Base-by-base conservation (phyloP, 2,113 vertebrate species). In the Chloropsis hardwickii region DNA sequence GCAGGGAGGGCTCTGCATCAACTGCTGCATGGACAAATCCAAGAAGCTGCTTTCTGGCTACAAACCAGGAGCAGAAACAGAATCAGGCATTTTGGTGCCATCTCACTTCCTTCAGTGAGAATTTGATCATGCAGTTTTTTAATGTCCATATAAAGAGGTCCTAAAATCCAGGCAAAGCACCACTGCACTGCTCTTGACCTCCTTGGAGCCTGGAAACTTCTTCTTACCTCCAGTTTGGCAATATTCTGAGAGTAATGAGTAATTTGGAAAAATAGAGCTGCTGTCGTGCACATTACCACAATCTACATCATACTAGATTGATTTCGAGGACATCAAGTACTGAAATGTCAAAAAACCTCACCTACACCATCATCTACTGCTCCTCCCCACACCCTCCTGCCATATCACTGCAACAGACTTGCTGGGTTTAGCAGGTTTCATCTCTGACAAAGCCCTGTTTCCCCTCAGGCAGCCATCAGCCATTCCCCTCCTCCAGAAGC, bases 1-100 rank as follows among this genome's bases (percentile, higher is more conserved):
- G 25, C 69, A 62, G 4, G 0, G 2, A 67, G 51, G 11, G 51
- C 56, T 54, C 18, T 16, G 27, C 77, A 48, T 5, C 1, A 1
- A 18, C 37, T 5, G 4, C 39, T 44, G 29, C 56, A 27, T 0
- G 4, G 18, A n/a, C 17, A 40, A 85, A 78, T 14, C 70, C 22
- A 37, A 19, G 23, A 22, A 6, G 15, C 14, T 76, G 23, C 19
- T 60, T 73, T 66, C 69, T 92, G 95, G 45, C 66, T 85, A 33
- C 53, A 84, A 51, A 93, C n/a, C 66, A 82, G 90, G 66, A 86
- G 40, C 50, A 94, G 83, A 45, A 77, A 79, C 13, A n/a, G n/a
- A 47, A 19, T 13, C 5, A 1, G 27, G 25, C 7, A 2, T 72
- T 85, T 71, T 53, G 44, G 74, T 71, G 31, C 50, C 64, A 35